These are phyloP conservation scores for Eupristina koningsbergeri DNA, from an alignment of 1,140 invertebrate genomes.

Conservation along the genomic window DNA sequence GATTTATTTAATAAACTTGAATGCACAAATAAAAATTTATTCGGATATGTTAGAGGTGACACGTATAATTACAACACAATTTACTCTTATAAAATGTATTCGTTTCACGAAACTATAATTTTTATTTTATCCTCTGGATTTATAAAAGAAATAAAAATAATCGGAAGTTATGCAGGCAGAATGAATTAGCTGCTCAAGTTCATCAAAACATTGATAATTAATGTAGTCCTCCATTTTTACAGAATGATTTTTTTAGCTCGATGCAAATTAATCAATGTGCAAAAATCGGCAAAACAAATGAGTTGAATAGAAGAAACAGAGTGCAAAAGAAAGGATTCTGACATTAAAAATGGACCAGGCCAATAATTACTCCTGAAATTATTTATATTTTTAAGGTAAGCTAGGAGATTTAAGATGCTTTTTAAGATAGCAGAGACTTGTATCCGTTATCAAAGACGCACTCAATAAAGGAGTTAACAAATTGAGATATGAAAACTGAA, in stretches of 20 bases:
- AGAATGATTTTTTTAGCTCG: background rate
- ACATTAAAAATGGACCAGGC: background rate
- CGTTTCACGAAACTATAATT: background rate
- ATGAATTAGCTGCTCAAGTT: background rate
- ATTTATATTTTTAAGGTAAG: no score
- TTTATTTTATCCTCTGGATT: background rate
- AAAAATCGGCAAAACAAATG: background rate
- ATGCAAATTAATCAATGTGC: background rate
- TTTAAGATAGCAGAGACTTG: no score
- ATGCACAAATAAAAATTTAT: background rate
- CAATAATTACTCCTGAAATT: background rate
- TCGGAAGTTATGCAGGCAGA: background rate
- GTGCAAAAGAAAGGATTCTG: no score
- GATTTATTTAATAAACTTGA: background rate
- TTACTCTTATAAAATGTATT: slow-evolving; percentile 6
- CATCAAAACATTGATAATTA: slow-evolving; percentile 16
- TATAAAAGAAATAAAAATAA: background rate
- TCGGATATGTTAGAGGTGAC: background rate
- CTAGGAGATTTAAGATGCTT: no score
- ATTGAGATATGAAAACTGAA: background rate
- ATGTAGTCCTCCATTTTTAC: background rate
- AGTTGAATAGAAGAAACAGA: background rate
- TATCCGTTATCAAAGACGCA: no score
- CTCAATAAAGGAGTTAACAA: no score
- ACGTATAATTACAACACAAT: background rate